A percentile compares a stretch with the other conserved stretches of the same genome.
Conservation (phyloP, 1,140 invertebrate species). For the Neotoxoptera formosana region DNA sequence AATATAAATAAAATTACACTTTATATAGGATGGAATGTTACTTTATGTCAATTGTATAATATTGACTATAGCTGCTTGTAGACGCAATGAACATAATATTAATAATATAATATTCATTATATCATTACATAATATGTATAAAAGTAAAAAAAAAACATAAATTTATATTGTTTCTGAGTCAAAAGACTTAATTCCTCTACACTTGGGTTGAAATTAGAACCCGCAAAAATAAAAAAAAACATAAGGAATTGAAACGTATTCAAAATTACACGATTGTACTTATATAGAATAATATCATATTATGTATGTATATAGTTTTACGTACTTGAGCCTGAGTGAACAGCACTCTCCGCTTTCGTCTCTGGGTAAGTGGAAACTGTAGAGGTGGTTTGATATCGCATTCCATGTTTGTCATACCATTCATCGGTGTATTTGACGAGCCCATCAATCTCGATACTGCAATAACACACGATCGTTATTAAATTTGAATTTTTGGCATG, state of each 20-base stretch:
- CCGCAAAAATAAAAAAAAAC: neutral
- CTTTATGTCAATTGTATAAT: neutral
- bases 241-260: constrained; percentile 31
- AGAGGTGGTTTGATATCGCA: constrained; percentile 84
- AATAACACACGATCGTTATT: constrained; percentile 62
- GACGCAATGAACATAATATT: neutral
- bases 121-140: neutral
- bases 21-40: neutral
- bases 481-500: constrained; percentile 35
- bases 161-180: neutral
- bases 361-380: constrained; percentile 89
- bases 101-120: neutral
- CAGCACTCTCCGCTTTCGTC: constrained; percentile 93
- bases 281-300: neutral
- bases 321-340: constrained; percentile 95
- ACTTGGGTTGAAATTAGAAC: neutral
- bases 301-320: constrained; percentile 16
- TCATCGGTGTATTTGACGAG: constrained; percentile 80
- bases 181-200: neutral
- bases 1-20: neutral
- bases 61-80: neutral
- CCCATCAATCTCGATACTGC: constrained; percentile 87
- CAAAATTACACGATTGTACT: neutral
- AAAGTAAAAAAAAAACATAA: neutral
- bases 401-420: constrained; percentile 77